Evolutionary conservation across 2,113 vertebrate species (phyloP), one percentile per base, ranked within the genome.

Genomic region (Gallinago jamesoni): DNA sequence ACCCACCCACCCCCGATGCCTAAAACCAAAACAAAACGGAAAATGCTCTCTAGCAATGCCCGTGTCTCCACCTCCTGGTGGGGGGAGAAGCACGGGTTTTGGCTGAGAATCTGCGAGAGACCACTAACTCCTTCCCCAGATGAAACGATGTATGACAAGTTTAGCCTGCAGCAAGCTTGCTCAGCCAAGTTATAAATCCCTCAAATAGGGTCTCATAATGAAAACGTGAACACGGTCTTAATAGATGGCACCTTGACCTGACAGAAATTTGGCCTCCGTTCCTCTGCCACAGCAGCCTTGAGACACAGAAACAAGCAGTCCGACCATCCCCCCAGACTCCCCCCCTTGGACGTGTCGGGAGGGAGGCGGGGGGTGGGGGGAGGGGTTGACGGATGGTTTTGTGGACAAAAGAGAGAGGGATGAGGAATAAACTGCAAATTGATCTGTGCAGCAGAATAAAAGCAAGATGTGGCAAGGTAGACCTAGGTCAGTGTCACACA

Each of bases 401-500:
- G 84, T 73, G 87, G 89, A 94, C 75, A 66, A 93, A 89, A 85
- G 41, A 62, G 74, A 91, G 59, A 77, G 41, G 37, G 80, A 81
- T 30, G 45, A 73, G 75, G 31, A 74, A 90, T 84, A 91, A 50
- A 81, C 47, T 31, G 94, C 74, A 95, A 96, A 90, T 69, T 80
- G 95, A 97, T 96, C 95, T 95, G 56, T 82, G 67, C 77, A 75
- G 84, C 53, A 89, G 66, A 89, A 84, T 70, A 84, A 91, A 94
- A 90, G 84, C 31, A 69, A 93, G 94, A 90, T 76, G 86, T 80
- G 84, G 78, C 78, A 92, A 95, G 83, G 94, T 84, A 93, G 90
- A 86, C 93, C 84, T 69, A 79, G 96, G 97, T 97, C 96, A 94
- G 80, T 56, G 67, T 89, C 82, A 80, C 95, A 77, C 93, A 96